Percentiles rank a stretch among this genome's conserved stretches.
phyloP scores from a whole-genome alignment of 2,797 vertebrate genomes.

The Meda fulgida region DNA sequence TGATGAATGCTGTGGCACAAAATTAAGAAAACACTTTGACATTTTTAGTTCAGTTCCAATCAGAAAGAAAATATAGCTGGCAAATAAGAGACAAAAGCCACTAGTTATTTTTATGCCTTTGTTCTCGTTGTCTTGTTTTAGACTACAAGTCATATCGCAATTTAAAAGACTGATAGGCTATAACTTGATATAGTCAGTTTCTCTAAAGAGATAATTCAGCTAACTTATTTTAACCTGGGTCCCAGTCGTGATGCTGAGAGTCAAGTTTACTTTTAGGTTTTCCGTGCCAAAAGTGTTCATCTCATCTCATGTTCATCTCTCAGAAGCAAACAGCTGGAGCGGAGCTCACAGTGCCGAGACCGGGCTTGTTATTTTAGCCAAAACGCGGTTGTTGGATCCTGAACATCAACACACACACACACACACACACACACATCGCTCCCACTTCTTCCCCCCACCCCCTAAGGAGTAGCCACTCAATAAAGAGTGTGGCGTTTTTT shows the following conservation, averaged over 20 bases:
- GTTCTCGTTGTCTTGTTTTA: neutral
- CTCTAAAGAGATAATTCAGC: conserved; percentile 8
- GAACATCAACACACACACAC: conserved; percentile 40
- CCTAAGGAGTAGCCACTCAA: conserved; percentile 68
- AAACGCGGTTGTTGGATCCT: conserved; percentile 59
- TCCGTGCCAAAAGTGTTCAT: conserved; percentile 27
- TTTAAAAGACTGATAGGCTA: neutral
- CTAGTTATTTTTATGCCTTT: neutral
- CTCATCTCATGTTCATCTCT: conserved; percentile 28
- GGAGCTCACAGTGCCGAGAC: conserved; percentile 46
- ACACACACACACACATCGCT: conserved; percentile 9
- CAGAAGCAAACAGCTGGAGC: conserved; percentile 50
- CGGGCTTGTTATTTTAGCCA: conserved; percentile 62
- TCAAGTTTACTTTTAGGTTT: conserved; percentile 43
- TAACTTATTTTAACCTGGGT: conserved; percentile 38
- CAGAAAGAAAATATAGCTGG: neutral
- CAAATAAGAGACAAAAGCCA: neutral
- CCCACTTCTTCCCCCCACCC: conserved; percentile 34
- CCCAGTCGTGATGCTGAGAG: conserved; percentile 53
- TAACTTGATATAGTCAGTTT: neutral
- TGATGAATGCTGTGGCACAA: neutral
- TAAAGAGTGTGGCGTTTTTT: conserved; percentile 67
- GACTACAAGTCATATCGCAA: neutral
- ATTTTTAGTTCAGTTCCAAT: neutral
- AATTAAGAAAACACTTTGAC: neutral